A percentile compares a stretch with the other conserved stretches of the same genome.
These are phyloP conservation scores for Danio kyathit DNA, from an alignment of 2,797 vertebrate genomes.

Conservation along the genomic window DNA sequence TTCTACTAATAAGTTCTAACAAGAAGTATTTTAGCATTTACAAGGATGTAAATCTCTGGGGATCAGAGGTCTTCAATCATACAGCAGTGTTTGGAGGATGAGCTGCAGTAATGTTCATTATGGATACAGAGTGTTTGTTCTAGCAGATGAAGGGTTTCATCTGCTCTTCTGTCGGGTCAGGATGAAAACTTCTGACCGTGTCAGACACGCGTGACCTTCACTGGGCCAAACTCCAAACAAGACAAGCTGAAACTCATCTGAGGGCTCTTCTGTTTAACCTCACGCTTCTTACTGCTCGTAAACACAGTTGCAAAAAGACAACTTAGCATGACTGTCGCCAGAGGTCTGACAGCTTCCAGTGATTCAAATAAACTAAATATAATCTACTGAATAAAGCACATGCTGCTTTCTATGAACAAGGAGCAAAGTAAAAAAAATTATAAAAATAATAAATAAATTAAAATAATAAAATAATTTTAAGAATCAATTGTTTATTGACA, in stretches of 20 bases:
- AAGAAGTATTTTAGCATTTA: not conserved
- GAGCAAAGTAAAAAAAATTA: not conserved
- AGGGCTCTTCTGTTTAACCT: slow-evolving; percentile 9
- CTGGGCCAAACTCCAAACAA: slow-evolving; percentile 7
- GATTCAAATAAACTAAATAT: not conserved
- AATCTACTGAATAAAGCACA: not conserved
- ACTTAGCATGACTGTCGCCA: not conserved
- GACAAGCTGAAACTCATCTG: not conserved
- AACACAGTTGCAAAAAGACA: slow-evolving; percentile 7
- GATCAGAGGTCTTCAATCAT: not conserved
- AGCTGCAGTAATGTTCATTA: slow-evolving; percentile 1
- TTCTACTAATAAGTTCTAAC: not conserved
- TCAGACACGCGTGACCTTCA: not conserved
- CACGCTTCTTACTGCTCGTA: not conserved
- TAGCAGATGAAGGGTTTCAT: not conserved
- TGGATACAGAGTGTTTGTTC: slow-evolving; percentile 10
- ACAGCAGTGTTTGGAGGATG: not conserved
- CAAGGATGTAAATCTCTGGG: not conserved
- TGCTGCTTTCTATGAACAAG: not conserved
- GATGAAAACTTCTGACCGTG: slow-evolving; percentile 2
- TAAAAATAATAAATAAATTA: too few relatives aligned
- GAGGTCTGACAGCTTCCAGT: not conserved
- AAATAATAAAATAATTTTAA: too few relatives aligned
- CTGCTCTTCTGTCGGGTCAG: not conserved
- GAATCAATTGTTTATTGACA: too few relatives aligned